Evolutionary conservation across 2,888 invertebrate genomes (phyloP).

Genomic region (Ferrisia virgata): DNA sequence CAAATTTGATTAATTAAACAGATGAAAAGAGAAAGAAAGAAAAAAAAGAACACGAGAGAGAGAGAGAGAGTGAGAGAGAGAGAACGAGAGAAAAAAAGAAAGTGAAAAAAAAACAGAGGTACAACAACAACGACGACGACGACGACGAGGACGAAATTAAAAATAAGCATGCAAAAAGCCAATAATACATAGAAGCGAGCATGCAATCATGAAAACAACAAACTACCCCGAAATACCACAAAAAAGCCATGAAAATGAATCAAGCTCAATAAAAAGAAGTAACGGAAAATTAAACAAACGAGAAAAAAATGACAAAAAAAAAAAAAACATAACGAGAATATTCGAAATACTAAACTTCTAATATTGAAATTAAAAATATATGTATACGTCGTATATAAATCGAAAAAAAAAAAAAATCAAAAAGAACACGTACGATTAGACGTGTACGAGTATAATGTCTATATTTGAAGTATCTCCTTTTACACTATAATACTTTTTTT

Average conservation of each 20-base stretch:
- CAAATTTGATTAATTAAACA: neutral
- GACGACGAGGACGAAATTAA: neutral
- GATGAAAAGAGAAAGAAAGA: too few species aligned
- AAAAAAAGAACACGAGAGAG: neutral
- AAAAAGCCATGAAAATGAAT: constrained; percentile 41
- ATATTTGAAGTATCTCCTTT: constrained; percentile 1
- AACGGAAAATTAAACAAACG: constrained; percentile 29
- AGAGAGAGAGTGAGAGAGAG: neutral
- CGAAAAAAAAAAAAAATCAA: neutral
- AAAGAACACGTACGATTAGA: neutral
- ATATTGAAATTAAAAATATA: neutral
- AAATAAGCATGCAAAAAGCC: constrained; percentile 28
- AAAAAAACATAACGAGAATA: constrained; percentile 25
- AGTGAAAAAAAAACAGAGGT: neutral
- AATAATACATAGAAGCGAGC: constrained; percentile 14
- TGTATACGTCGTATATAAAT: neutral
- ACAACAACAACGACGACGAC: too few species aligned
- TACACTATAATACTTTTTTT: neutral
- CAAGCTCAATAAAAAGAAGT: constrained; percentile 41
- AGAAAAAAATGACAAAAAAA: neutral
- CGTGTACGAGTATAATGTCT: neutral
- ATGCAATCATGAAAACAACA: constrained; percentile 12
- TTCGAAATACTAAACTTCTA: constrained; percentile 4
- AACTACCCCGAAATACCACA: constrained; percentile 41
- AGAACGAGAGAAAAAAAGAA: neutral